Percentiles rank a stretch among this genome's conserved stretches.
Conservation (phyloP, 2,888 invertebrate genomes). For the Euplagia quadripunctaria region DNA sequence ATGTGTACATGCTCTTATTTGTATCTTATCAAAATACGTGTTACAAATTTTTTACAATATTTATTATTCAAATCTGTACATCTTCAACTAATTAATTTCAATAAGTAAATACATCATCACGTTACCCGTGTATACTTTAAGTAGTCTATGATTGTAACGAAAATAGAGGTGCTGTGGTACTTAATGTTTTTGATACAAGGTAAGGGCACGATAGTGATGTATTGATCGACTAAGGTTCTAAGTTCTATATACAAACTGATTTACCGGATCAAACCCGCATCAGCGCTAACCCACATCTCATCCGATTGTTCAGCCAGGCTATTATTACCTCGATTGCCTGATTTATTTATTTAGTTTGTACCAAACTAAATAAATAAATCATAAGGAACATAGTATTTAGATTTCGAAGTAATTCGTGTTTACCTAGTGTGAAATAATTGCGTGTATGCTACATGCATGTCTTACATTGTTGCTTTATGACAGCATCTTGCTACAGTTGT, state of each 20-base stretch:
- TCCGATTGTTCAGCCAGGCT: slow-evolving; percentile 8
- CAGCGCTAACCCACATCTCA: slow-evolving; percentile 21
- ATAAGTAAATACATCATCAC: no score
- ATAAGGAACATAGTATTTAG: not conserved
- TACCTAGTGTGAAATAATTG: not conserved
- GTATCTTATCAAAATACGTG: no score
- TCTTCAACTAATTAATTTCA: no score
- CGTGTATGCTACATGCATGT: not conserved
- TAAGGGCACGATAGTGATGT: not conserved
- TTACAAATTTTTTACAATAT: no score
- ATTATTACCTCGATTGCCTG: slow-evolving; percentile 9
- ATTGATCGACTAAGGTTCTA: slow-evolving; percentile 13
- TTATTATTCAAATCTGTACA: no score
- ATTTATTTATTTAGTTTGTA: slow-evolving; percentile 14
- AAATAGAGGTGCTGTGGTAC: no score
- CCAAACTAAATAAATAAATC: not conserved
- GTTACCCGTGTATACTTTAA: no score
- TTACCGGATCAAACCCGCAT: slow-evolving; percentile 22
- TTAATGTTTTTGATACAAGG: no score
- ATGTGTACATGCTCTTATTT: no score
- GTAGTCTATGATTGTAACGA: no score
- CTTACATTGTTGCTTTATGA: no score
- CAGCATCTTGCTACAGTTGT: no score
- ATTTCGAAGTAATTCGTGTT: not conserved
- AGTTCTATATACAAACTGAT: slow-evolving; percentile 28